Conservation (phyloP, 2,113 vertebrate species). For the Myotis yumanensis region DNA sequence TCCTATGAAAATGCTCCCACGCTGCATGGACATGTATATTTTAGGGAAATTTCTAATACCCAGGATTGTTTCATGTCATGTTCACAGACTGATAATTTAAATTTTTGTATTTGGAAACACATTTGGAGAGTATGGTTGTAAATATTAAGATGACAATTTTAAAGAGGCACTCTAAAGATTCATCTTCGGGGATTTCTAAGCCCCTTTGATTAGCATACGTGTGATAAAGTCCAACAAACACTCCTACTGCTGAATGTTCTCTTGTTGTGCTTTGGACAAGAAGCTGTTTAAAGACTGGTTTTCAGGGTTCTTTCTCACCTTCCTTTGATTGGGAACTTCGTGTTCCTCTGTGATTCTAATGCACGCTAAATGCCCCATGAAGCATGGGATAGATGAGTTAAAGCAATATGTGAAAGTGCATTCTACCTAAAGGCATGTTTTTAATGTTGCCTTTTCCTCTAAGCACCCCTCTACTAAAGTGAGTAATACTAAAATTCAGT, state of each 20-base stretch:
- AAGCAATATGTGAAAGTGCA: conserved; percentile 42
- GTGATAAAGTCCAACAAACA: conserved; percentile 44
- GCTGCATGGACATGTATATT: not conserved
- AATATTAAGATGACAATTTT: conserved; percentile 42
- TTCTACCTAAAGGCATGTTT: conserved; percentile 44
- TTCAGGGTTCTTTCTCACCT: conserved; percentile 38
- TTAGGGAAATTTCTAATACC: not conserved
- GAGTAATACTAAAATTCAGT: conserved; percentile 32
- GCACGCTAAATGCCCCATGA: not conserved
- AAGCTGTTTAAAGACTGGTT: conserved; percentile 51
- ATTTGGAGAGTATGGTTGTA: not conserved
- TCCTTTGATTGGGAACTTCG: conserved; percentile 60
- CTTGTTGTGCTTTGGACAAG: conserved; percentile 50
- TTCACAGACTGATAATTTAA: not conserved
- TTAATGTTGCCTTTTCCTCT: conserved; percentile 50
- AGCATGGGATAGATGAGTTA: conserved; percentile 38
- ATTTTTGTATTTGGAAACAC: not conserved
- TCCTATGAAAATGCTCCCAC: not conserved
- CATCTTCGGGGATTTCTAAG: conserved; percentile 28
- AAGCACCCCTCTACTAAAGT: not conserved
- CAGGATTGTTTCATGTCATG: not conserved
- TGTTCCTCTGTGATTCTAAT: conserved; percentile 63
- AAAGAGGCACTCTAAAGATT: not conserved
- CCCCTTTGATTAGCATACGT: conserved; percentile 49
- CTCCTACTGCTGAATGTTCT: conserved; percentile 3